These are phyloP conservation scores for Notocelia uddmanniana DNA, from an alignment of 2,888 invertebrate genomes.

Conservation along the genomic window DNA sequence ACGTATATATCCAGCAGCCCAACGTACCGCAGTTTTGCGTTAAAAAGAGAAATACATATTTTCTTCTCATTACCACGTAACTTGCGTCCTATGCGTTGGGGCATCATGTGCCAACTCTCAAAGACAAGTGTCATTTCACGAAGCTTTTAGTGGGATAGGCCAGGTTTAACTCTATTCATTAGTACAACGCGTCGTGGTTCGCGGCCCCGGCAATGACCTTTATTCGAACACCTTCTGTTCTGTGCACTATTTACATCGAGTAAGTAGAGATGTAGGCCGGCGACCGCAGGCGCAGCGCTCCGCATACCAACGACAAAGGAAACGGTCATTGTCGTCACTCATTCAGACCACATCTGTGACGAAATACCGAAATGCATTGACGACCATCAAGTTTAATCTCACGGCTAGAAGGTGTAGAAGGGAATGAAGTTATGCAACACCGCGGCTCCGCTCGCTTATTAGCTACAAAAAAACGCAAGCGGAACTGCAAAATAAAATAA, in stretches of 20 bases:
- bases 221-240: constrained; percentile 12
- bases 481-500: no score
- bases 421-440: not conserved
- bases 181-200: constrained; percentile 1
- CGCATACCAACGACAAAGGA: constrained; percentile 36
- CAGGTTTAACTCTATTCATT: not conserved
- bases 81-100: no score
- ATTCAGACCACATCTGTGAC: constrained; percentile 32
- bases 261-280: constrained; percentile 30
- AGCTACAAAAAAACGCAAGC: no score
- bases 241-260: constrained; percentile 28
- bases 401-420: not conserved
- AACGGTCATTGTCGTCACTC: constrained; percentile 24
- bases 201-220: constrained; percentile 35
- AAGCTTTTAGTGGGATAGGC: no score
- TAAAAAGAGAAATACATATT: no score
- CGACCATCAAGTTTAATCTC: not conserved
- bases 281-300: constrained; percentile 32
- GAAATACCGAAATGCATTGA: constrained; percentile 15
- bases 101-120: no score
- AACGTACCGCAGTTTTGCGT: no score
- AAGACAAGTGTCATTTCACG: no score
- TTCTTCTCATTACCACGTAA: no score
- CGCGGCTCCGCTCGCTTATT: no score
- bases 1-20: no score